phyloP scores from a whole-genome alignment of 2,888 invertebrate genomes.

The Synergus laeviventris region DNA sequence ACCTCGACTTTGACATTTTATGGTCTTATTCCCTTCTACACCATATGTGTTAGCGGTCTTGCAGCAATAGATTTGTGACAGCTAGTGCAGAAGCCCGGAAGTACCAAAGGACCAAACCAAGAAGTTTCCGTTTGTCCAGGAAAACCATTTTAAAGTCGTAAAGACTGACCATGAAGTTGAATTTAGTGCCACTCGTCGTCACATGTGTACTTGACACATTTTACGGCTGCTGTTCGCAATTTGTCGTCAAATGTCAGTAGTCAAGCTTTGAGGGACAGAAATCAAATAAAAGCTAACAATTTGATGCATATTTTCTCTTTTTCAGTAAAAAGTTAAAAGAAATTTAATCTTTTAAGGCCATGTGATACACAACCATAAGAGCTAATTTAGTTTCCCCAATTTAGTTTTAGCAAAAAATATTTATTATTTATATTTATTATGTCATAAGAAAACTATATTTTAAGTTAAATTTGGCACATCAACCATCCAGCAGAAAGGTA shows the following conservation, averaged over 20 bases:
- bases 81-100: background rate
- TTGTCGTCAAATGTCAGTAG: slow-evolving; percentile 25
- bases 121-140: slow-evolving; percentile 8
- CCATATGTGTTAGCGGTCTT: slow-evolving; percentile 16
- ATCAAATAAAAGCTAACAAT: background rate
- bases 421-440: no score
- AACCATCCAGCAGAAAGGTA: background rate
- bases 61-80: slow-evolving; percentile 24
- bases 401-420: no score
- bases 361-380: no score
- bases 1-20: slow-evolving; percentile 27
- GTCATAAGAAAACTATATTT: background rate
- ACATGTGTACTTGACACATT: slow-evolving; percentile 25
- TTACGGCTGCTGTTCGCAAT: slow-evolving; percentile 4
- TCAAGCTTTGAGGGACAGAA: background rate
- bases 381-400: no score
- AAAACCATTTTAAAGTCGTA: slow-evolving; percentile 28
- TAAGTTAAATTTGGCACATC: background rate
- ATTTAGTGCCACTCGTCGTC: slow-evolving; percentile 36
- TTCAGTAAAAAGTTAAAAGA: no score
- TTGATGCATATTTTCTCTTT: background rate
- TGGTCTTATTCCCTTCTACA: slow-evolving; percentile 7
- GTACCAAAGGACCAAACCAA: slow-evolving; percentile 9
- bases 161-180: slow-evolving; percentile 30
- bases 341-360: no score